Conservation (phyloP, 1,140 invertebrate genomes). For the Tigriopus japonicus region DNA sequence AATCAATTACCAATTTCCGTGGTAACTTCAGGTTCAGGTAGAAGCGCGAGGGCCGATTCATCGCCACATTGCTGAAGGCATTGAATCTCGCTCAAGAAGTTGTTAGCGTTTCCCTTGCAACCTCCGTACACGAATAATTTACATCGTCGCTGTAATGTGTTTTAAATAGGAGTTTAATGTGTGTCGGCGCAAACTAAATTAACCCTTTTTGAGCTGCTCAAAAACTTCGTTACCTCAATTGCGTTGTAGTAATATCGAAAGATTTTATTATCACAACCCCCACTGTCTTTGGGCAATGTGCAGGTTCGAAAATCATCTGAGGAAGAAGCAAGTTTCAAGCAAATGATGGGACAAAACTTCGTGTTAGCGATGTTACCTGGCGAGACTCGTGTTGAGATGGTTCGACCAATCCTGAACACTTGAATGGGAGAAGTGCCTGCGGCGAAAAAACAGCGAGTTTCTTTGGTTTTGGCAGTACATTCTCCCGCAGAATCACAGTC, state of each 20-base stretch:
- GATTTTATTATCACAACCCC: slow-evolving; percentile 11
- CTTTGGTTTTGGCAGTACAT: slow-evolving; percentile 10
- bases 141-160: slow-evolving; percentile 29
- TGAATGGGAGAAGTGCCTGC: slow-evolving; percentile 2
- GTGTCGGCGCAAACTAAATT: background rate
- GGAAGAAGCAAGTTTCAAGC: background rate
- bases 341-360: too few species aligned
- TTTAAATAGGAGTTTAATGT: background rate
- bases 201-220: background rate
- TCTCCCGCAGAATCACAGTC: slow-evolving; percentile 1
- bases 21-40: slow-evolving; percentile 5
- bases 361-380: background rate
- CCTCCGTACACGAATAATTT: slow-evolving; percentile 66
- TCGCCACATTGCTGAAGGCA: slow-evolving; percentile 34
- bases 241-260: slow-evolving; percentile 15
- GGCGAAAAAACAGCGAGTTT: slow-evolving; percentile 5
- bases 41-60: background rate
- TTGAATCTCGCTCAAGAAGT: slow-evolving; percentile 35
- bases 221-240: background rate
- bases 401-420: slow-evolving; percentile 1
- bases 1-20: slow-evolving; percentile 8
- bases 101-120: slow-evolving; percentile 59
- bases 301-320: slow-evolving; percentile 4
- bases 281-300: slow-evolving; percentile 10
- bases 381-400: background rate